Evolutionary conservation across 2,888 invertebrate genomes (phyloP).

Genomic region (Leucozona laternaria): DNA sequence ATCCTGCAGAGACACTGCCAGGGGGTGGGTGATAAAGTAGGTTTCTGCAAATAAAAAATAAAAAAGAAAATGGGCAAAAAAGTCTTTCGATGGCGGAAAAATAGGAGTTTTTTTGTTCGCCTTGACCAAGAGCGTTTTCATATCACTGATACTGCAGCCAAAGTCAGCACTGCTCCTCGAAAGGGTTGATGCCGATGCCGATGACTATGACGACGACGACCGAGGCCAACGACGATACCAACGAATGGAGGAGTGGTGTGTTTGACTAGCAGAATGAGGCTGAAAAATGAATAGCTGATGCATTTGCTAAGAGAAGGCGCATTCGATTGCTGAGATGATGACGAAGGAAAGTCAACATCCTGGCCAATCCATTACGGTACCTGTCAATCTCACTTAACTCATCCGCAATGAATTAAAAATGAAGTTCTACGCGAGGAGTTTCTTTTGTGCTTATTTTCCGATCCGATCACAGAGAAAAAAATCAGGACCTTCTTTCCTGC

Average conservation of each 20-base stretch:
- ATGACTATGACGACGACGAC: neutral
- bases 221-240: too few relatives aligned
- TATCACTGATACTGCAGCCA: conserved; percentile 49
- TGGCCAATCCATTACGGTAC: conserved; percentile 72
- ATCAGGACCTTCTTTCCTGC: conserved; percentile 3
- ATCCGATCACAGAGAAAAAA: neutral
- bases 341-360: conserved; percentile 67
- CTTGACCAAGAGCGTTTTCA: conserved; percentile 63
- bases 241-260: conserved; percentile 49
- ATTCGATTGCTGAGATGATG: neutral
- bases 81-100: conserved; percentile 36
- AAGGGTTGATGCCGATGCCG: conserved; percentile 3
- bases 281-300: conserved; percentile 52
- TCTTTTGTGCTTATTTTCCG: neutral
- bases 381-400: conserved; percentile 75
- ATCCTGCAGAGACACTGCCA: conserved; percentile 47
- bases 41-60: conserved; percentile 23
- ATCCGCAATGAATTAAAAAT: conserved; percentile 74
- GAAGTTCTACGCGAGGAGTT: conserved; percentile 49
- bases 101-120: conserved; percentile 31
- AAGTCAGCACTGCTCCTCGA: conserved; percentile 8
- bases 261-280: conserved; percentile 52
- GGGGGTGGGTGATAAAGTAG: conserved; percentile 27
- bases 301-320: conserved; percentile 20
- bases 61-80: conserved; percentile 33